These are phyloP conservation scores for Thalpophila matura DNA, from an alignment of 2,888 invertebrate genomes.

Conservation along the genomic window DNA sequence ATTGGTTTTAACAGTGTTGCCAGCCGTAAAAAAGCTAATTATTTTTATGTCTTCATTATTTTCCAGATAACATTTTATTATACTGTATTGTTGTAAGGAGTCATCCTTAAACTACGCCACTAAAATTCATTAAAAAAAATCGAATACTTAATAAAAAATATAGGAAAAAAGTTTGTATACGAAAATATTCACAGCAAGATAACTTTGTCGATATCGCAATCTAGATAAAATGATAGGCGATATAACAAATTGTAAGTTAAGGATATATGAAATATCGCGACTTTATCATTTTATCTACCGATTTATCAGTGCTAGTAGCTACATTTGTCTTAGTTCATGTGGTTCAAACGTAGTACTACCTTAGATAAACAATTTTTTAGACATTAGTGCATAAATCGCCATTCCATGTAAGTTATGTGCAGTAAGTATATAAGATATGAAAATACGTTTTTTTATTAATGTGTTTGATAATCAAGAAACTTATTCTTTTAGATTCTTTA, in stretches of 20 bases:
- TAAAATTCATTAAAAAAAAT: not conserved
- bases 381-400: conserved; percentile 8
- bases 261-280: conserved; percentile 4
- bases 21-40: too few relatives aligned
- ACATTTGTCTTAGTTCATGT: conserved; percentile 54
- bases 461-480: too few relatives aligned
- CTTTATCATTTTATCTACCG: conserved; percentile 32
- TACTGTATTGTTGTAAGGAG: too few relatives aligned
- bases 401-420: conserved; percentile 37
- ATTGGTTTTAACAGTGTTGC: not conserved
- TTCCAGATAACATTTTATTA: too few relatives aligned
- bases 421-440: too few relatives aligned
- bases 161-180: not conserved
- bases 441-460: too few relatives aligned
- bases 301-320: conserved; percentile 29
- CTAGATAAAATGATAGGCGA: conserved; percentile 34
- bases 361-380: not conserved
- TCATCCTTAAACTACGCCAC: too few relatives aligned
- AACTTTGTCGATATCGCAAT: conserved; percentile 24
- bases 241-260: conserved; percentile 1
- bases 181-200: conserved; percentile 26
- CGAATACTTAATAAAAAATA: not conserved
- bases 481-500: too few relatives aligned
- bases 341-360: conserved; percentile 2
- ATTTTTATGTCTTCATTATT: too few relatives aligned